Conservation (phyloP, 2,113 vertebrate genomes). For the rat (Rattus norvegicus) region GRCr8 NC_086036.1:14285001-14285500, state of each 20-base stretch:
- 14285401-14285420: not conserved
- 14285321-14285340: slow-evolving; percentile 8
- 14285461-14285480: too few species aligned
- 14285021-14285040: slow-evolving; percentile 29
- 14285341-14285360: not conserved
- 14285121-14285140: slow-evolving; percentile 21
- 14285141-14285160: slow-evolving; percentile 39
- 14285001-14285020: not conserved
- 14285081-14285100: not conserved
- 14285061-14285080: not conserved
- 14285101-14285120: slow-evolving; percentile 5
- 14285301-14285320: not conserved
- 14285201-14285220: slow-evolving; percentile 23
- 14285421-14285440: not conserved
- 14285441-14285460: slow-evolving; percentile 3
- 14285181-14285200: not conserved
- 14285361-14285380: not conserved
- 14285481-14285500: too few species aligned
- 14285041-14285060: slow-evolving; percentile 47
- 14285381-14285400: slow-evolving; percentile 7
- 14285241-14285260: not conserved
- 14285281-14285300: slow-evolving; percentile 12
- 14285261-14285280: not conserved
- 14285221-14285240: slow-evolving; percentile 30
- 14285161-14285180: not conserved